Conservation (phyloP, 2,113 vertebrate genomes). For the Forbesichthys papilliferus region DNA sequence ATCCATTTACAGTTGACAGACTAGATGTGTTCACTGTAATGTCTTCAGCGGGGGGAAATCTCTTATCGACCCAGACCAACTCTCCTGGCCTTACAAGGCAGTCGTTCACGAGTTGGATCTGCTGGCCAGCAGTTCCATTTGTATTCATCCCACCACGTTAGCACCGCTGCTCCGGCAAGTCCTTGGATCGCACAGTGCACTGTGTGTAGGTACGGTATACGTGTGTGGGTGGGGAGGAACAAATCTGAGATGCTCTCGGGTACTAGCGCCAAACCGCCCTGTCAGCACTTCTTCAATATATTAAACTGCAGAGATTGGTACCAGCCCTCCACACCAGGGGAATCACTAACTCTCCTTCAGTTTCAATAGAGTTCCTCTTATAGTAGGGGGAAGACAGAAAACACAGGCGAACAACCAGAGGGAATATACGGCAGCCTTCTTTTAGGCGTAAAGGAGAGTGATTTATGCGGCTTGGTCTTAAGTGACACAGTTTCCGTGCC, state of each 20-base stretch:
- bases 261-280: constrained; percentile 31
- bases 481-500: constrained; percentile 25
- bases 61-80: constrained; percentile 20
- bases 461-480: constrained; percentile 28
- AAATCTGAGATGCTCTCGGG: constrained; percentile 35
- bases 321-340: constrained; percentile 28
- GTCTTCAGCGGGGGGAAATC: not conserved
- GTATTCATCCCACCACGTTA: constrained; percentile 27
- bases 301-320: constrained; percentile 32
- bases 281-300: constrained; percentile 50
- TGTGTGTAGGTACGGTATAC: too few species aligned
- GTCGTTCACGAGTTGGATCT: not conserved
- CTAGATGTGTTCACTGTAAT: not conserved
- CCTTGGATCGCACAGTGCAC: constrained; percentile 28
- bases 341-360: constrained; percentile 29
- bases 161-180: constrained; percentile 5
- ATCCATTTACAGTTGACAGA: not conserved
- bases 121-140: constrained; percentile 1
- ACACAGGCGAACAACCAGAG: not conserved
- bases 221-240: not conserved
- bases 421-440: constrained; percentile 14
- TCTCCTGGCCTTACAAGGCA: not conserved
- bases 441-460: constrained; percentile 11
- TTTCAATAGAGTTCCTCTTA: constrained; percentile 12
- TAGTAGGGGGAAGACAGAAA: not conserved